phyloP scores from a whole-genome alignment of 2,888 invertebrate species.

The Tridacna gigas region DNA sequence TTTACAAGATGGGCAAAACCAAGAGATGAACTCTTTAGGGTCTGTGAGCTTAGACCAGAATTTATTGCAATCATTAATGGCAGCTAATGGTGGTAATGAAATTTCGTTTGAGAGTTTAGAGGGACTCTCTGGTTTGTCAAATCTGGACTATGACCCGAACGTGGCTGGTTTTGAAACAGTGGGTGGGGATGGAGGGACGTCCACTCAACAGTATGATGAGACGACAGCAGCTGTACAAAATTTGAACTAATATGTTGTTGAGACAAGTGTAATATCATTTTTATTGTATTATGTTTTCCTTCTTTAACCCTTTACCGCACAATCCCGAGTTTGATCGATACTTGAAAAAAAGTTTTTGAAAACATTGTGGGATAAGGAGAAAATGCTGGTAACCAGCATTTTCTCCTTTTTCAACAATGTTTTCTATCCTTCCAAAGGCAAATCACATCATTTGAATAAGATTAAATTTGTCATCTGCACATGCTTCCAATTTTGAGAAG shows the following conservation, averaged over 20 bases:
- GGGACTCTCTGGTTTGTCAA: conserved; percentile 58
- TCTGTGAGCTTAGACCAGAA: conserved; percentile 46
- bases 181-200: conserved; percentile 39
- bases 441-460: too few relatives aligned
- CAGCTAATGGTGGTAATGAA: conserved; percentile 54
- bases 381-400: background rate
- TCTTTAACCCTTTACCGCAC: too few relatives aligned
- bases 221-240: conserved; percentile 63
- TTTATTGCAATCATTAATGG: conserved; percentile 62
- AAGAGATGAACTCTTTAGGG: conserved; percentile 56
- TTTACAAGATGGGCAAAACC: conserved; percentile 52
- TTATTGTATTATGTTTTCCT: background rate
- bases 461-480: too few relatives aligned
- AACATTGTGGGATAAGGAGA: conserved; percentile 6
- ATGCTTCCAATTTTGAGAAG: too few relatives aligned
- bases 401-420: background rate
- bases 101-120: conserved; percentile 67
- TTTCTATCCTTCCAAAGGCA: too few relatives aligned
- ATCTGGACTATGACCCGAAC: conserved; percentile 63
- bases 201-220: conserved; percentile 55
- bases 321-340: too few relatives aligned
- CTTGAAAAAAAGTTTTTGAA: too few relatives aligned
- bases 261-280: background rate
- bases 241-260: conserved; percentile 41
- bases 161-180: conserved; percentile 71